Evolutionary conservation across 1,140 invertebrate species (phyloP), one percentile per base, ranked within the genome.

Genomic region (Danaus melanippus): DNA sequence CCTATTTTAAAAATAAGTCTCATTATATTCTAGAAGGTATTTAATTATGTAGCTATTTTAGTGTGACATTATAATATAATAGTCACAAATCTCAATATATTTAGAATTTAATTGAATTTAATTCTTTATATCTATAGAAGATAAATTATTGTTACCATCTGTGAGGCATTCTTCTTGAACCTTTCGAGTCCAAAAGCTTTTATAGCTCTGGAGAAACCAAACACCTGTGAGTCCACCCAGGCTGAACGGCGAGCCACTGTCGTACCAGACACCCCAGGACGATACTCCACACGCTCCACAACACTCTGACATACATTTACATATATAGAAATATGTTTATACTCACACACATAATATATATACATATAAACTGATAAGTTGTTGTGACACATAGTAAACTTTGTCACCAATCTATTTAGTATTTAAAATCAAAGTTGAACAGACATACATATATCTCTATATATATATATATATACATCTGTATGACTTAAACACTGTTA

Each of bases 211-310:
- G 94, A 92, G 71, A 97, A 94, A 12, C 96, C 96, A 80, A 92
- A 93, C 9, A 97, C 91, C 76, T 94, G 92, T 10, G 95, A 97
- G 66, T 95, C 94, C 17, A 97, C 92, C 91, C 94, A 96, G 0
- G 95, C 96, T 1, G 92, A 91, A 56, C 95, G 89, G 43, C 91
- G 86, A 8, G 94, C 94, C 21, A 94, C 78, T 4, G 96, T 97
- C 82, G 92, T 92, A 8, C 90, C 89, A 8, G 90, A 87, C 73
- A 94, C 92, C 46, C 93, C 91, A 7, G 92, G 89, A 58, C 86
- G 88, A 68, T 97, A 98, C 11, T 94, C 90, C 46, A 97, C 96
- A 74, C 95, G 94, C 84, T 97, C 96, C 42, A 94, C 92, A 0
- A 97, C 90, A 81, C 91, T 95, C 96, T 97, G 78, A 6, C 89